Base-by-base conservation (phyloP, 2,888 invertebrate species). In the Oxystoma pomonae region DNA sequence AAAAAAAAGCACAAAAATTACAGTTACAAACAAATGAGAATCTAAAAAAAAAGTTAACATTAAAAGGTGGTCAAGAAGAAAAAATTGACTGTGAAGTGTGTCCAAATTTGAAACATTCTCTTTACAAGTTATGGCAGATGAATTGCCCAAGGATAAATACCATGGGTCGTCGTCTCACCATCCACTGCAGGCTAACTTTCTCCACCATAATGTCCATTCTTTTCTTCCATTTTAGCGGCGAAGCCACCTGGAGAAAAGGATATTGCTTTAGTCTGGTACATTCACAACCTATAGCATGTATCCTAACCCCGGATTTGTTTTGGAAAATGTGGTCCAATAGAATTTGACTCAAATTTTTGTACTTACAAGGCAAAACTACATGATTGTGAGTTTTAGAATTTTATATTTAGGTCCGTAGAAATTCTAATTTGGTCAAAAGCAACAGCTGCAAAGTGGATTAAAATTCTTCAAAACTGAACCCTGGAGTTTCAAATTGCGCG, bases 91-190 rank as follows among this genome's bases (percentile, higher is more conserved):
- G 50, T 12, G 12, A 12, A 50, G 50, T 9, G 19, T 53, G 53
- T 3, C 19, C 53, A 16, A 53, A 53, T 53, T 53, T 53, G 53
- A 53, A 7, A 9, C 19, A 19, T 3, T 53, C 17, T 16, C 53
- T 53, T 53, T 53, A 53, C 5, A 7, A 53, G 53, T 53, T 53
- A 53, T 19, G 78, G 76, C 76, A 78, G 78, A 75, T 75, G 76
- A 76, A 75, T 76, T 80, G 80, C 82, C 82, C 82, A 82, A 81
- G 82, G 81, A 82, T 83, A 83, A 82, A 82, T 83, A 83, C 83
- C 83, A 82, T 83, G 82, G 83, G 81, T 80, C 79, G 35, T 35
- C 35, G 35, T 35, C 35, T 35, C 35, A 35, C 35, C 77, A 67
- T 72, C 72, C 69, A 67, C 59, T 72, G 73, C 73, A 71, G 70